These are phyloP conservation scores for Drosophila parthenogenetica DNA, from an alignment of 2,888 invertebrate species.

Conservation along the genomic window DNA sequence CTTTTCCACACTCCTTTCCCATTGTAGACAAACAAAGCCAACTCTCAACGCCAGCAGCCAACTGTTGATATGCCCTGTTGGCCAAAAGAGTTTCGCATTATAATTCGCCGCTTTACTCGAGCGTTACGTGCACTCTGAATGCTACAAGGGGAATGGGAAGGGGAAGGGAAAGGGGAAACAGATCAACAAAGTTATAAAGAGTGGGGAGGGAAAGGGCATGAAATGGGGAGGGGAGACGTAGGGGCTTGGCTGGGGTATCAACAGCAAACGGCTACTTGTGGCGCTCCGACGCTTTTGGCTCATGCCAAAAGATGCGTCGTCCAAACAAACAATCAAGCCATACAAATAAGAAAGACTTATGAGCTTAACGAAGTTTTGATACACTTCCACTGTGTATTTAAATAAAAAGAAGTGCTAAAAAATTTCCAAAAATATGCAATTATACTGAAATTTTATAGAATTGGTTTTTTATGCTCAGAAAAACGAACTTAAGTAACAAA, in stretches of 20 bases:
- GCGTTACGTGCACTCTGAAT: conserved; percentile 55
- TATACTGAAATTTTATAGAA: no score
- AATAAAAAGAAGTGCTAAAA: no score
- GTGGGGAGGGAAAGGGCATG: background rate
- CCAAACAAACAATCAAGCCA: conserved; percentile 30
- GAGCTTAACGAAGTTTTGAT: conserved; percentile 12
- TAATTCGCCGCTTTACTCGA: conserved; percentile 76
- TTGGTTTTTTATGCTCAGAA: no score
- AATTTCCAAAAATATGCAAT: no score
- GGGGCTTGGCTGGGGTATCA: background rate
- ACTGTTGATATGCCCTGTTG: conserved; percentile 81
- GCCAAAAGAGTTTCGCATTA: conserved; percentile 78
- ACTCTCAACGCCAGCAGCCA: conserved; percentile 55
- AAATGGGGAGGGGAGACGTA: background rate
- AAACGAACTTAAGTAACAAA: no score
- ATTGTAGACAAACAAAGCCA: conserved; percentile 19
- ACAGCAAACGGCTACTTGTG: conserved; percentile 62
- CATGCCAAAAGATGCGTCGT: conserved; percentile 60
- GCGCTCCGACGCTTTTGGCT: conserved; percentile 68
- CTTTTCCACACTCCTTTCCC: background rate
- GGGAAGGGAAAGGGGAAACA: background rate
- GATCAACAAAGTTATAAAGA: background rate
- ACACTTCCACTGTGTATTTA: no score
- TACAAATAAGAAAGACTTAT: background rate
- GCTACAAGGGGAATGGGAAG: background rate